Base-by-base conservation (phyloP, 2,888 invertebrate species). In the Alitta virens region DNA sequence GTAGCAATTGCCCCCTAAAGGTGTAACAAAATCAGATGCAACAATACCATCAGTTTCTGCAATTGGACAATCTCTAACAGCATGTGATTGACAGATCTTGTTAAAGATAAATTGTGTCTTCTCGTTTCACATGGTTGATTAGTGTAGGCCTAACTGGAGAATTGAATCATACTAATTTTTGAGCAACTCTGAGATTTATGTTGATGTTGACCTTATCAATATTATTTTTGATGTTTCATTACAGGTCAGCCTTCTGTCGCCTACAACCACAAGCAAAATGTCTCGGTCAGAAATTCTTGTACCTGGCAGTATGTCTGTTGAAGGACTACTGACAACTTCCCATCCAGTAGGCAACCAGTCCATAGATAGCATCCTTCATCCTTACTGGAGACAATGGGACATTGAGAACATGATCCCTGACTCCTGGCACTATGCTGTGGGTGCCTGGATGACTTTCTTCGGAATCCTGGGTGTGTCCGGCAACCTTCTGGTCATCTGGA, bases 391-490 rank as follows among this genome's bases (percentile, higher is more conserved):
- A 51, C 67, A 75, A 62, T 78, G 71, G 56, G 56, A 56, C 26
- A 33, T 90, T 12, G 52, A 61, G 50, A 72, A 73, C 73, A 16
- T 56, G 3, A 68, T 77, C 23, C 70, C 77, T 1, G 71, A 70
- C 21, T 65, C 63, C 43, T 75, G 74, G 71, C 75, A 75, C 66
- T 77, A 77, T 63, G 50, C 71, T 9, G 71, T 76, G 33, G 78
- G 77, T 3, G 64, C 77, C 49, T 75, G 71, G 66, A 91, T 94
- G 79, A 88, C 88, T 59, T 78, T 87, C 58, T 87, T 94, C 72
- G 77, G 78, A 23, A 67, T 79, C 27, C 69, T 72, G 7, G 78
- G 78, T 3, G 69, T 73, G 43, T 18, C 74, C 9, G 79, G 78
- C 21, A 78, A 78, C 64, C 64, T 73, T 12, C 64, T 76, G 1